phyloP scores from a whole-genome alignment of 1,140 invertebrate species.

The Branchinecta lynchi region DNA sequence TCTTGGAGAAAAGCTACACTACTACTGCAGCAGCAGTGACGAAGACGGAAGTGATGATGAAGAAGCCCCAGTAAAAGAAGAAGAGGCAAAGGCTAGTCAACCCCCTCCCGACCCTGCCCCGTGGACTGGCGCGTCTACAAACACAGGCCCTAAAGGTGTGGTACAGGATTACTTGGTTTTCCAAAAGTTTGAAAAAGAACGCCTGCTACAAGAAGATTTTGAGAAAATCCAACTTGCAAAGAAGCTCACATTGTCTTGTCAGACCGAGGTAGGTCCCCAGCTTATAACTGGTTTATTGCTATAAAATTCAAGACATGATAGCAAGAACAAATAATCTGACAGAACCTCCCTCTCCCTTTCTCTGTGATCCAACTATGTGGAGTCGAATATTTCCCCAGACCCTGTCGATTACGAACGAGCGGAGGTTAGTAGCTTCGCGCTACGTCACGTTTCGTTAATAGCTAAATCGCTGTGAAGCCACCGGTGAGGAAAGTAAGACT shows the following conservation, averaged over 20 bases:
- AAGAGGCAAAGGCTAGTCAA: neutral
- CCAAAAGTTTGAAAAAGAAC: slow-evolving; percentile 75
- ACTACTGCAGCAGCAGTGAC: slow-evolving; percentile 91
- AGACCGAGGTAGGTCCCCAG: slow-evolving; percentile 38
- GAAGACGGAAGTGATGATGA: slow-evolving; percentile 32
- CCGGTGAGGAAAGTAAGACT: no score
- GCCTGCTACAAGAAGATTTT: slow-evolving; percentile 52
- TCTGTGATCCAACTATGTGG: no score
- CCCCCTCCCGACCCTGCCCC: slow-evolving; percentile 16
- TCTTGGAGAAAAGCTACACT: slow-evolving; percentile 78
- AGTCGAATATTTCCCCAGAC: no score
- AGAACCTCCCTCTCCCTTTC: no score
- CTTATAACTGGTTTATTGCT: neutral
- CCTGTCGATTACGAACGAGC: no score
- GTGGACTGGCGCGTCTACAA: slow-evolving; percentile 17
- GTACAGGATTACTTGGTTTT: slow-evolving; percentile 85
- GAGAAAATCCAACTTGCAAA: slow-evolving; percentile 64
- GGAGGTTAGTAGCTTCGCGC: no score
- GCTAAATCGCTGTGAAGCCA: no score
- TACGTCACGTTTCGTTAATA: no score
- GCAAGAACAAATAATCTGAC: no score
- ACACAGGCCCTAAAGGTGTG: slow-evolving; percentile 82
- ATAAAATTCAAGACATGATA: no score
- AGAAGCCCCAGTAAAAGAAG: slow-evolving; percentile 12
- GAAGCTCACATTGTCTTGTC: slow-evolving; percentile 67